A percentile compares a stretch with the other conserved stretches of the same genome.
These are phyloP conservation scores for Hydrozoanthus gracilis DNA, from an alignment of 92 coral and sea anemone genomes.

Conservation along the genomic window DNA sequence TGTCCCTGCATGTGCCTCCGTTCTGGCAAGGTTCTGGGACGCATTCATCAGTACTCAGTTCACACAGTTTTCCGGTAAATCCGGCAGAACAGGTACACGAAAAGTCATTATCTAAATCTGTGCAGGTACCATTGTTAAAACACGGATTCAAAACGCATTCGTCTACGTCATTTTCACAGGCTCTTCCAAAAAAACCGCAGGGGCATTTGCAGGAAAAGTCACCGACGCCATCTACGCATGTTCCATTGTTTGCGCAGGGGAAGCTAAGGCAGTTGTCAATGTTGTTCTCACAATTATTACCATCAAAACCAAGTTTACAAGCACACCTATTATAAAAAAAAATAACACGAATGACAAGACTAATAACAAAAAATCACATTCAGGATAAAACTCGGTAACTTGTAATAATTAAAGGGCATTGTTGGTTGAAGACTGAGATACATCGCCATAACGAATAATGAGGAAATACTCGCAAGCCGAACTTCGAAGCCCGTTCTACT, in stretches of 20 bases:
- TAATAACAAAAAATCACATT: too few species aligned
- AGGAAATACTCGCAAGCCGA: too few species aligned
- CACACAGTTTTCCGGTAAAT: slow-evolving; percentile 42
- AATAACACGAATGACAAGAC: too few species aligned
- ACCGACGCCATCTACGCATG: not conserved
- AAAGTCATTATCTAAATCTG: slow-evolving; percentile 29
- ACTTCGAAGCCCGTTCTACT: too few species aligned
- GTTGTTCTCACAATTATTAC: slow-evolving; percentile 7
- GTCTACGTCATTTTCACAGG: slow-evolving; percentile 39
- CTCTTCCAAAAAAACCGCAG: not conserved
- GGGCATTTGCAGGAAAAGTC: slow-evolving; percentile 14
- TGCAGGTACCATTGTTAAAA: slow-evolving; percentile 35
- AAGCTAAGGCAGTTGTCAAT: slow-evolving; percentile 16
- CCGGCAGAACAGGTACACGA: slow-evolving; percentile 30
- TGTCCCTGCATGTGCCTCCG: slow-evolving; percentile 7
- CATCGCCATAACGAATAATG: too few species aligned
- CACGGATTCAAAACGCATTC: slow-evolving; percentile 45
- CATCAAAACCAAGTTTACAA: slow-evolving; percentile 1
- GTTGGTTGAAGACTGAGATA: too few species aligned
- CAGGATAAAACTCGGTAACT: too few species aligned
- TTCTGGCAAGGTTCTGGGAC: not conserved
- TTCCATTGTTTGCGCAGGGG: slow-evolving; percentile 30
- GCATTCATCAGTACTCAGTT: slow-evolving; percentile 8
- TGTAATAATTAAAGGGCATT: too few species aligned
- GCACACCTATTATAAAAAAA: not conserved